Percentiles rank a stretch among this genome's conserved stretches.
These are phyloP conservation scores for Drosophila lacertosa DNA, from an alignment of 1,140 invertebrate species.

Conservation along the genomic window DNA sequence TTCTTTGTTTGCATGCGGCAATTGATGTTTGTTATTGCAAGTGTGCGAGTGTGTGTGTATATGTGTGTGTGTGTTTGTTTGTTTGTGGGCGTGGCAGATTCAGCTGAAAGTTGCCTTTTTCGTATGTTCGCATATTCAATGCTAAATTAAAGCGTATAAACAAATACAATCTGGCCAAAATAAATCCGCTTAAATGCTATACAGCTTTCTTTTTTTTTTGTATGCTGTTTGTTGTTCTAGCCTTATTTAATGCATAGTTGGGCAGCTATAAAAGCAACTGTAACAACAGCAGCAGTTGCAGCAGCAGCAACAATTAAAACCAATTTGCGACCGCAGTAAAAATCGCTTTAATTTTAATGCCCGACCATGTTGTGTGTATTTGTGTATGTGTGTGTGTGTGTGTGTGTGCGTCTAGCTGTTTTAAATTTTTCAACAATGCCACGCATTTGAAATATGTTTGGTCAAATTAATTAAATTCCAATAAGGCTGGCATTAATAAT, in stretches of 20 bases:
- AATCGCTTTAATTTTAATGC: slow-evolving; percentile 56
- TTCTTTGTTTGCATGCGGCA: slow-evolving; percentile 66
- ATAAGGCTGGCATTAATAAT: slow-evolving; percentile 66
- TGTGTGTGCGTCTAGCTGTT: slow-evolving; percentile 15
- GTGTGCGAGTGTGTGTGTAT: background rate
- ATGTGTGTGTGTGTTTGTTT: too few relatives aligned
- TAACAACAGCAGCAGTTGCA: slow-evolving; percentile 11
- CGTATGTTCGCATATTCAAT: slow-evolving; percentile 29
- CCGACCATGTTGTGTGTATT: background rate
- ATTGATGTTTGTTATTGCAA: slow-evolving; percentile 69
- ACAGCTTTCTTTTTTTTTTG: slow-evolving; percentile 18
- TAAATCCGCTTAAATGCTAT: slow-evolving; percentile 56
- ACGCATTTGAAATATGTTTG: slow-evolving; percentile 54
- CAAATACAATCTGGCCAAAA: slow-evolving; percentile 18
- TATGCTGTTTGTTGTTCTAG: slow-evolving; percentile 23
- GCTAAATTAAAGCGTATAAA: slow-evolving; percentile 45
- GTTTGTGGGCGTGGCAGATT: slow-evolving; percentile 24
- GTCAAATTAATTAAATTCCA: slow-evolving; percentile 72
- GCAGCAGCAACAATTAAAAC: slow-evolving; percentile 54
- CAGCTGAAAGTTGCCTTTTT: slow-evolving; percentile 4
- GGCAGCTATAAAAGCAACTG: slow-evolving; percentile 12
- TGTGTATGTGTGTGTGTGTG: slow-evolving; percentile 15
- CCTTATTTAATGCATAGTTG: slow-evolving; percentile 57
- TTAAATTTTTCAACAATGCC: slow-evolving; percentile 8
- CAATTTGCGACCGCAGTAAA: slow-evolving; percentile 57